Percentiles rank a stretch among this genome's conserved stretches.
Evolutionary conservation across 2,797 vertebrate species (phyloP).

Genomic region (Melanogrammus aeglefinus): DNA sequence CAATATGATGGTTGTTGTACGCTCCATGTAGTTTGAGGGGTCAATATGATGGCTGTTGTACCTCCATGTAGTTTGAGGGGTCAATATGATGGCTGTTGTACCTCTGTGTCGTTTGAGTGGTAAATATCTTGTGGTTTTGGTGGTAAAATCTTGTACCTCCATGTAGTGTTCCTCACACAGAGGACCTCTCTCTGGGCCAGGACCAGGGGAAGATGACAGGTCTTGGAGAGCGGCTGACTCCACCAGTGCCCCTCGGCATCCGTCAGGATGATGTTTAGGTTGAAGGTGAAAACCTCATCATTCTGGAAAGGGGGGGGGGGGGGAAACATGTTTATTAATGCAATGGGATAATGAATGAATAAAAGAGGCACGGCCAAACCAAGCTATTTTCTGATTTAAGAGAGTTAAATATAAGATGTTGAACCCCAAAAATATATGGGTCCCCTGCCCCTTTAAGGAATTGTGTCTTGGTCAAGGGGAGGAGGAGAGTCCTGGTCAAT

Average conservation of each 20-base stretch:
- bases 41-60: neutral
- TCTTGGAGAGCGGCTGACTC: conserved; percentile 47
- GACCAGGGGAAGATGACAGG: conserved; percentile 42
- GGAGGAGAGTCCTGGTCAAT: no score
- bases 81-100: neutral
- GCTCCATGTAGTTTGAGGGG: neutral
- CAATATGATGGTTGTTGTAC: neutral
- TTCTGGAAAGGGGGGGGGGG: conserved; percentile 44
- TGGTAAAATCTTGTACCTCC: no score
- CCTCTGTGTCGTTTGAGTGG: neutral
- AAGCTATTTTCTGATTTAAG: neutral
- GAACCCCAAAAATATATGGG: no score
- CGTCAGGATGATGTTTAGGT: conserved; percentile 64
- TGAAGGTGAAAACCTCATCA: conserved; percentile 66
- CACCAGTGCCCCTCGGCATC: conserved; percentile 39
- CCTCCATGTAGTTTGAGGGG: no score
- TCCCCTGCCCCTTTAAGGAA: no score
- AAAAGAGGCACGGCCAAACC: neutral
- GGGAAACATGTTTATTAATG: neutral
- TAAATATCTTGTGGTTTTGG: no score
- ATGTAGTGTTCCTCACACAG: conserved; percentile 78
- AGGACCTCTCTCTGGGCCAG: conserved; percentile 72
- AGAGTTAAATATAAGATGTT: neutral
- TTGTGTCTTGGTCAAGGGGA: no score
- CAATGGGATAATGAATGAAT: neutral